Conservation (phyloP, 1,140 invertebrate species). For the Sitobion miscanthi region DNA sequence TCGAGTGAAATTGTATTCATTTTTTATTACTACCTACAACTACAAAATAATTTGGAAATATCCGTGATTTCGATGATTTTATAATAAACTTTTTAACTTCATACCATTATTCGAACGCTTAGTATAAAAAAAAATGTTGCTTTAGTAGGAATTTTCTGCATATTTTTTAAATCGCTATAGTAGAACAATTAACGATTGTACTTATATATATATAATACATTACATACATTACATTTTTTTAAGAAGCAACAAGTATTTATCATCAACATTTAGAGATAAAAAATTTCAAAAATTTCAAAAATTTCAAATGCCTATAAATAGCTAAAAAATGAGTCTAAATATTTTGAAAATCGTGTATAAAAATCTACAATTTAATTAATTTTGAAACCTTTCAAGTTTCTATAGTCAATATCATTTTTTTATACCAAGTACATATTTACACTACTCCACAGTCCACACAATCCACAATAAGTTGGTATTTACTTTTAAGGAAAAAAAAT, state of each 20-base stretch:
- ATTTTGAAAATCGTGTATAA: not conserved
- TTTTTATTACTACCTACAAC: not conserved
- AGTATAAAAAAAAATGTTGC: not conserved
- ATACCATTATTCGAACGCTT: not conserved
- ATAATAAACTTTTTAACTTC: not conserved
- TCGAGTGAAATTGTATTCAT: not conserved
- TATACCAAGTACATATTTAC: not conserved
- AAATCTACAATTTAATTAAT: not conserved
- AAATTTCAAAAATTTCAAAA: not conserved
- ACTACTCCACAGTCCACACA: not conserved
- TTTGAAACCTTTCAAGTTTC: not conserved
- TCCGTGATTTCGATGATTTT: not conserved
- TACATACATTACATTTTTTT: not conserved
- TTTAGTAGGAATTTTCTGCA: not conserved
- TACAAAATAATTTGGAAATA: not conserved
- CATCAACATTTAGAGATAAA: not conserved
- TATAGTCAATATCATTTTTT: not conserved
- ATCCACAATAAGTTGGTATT: not conserved
- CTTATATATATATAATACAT: no score
- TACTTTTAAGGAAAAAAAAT: not conserved
- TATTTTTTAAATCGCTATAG: not conserved
- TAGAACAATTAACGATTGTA: not conserved
- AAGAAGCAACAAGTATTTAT: not conserved
- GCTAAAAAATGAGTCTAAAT: not conserved
- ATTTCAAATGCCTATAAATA: not conserved